Conservation (phyloP, 1,140 invertebrate genomes). For the Propsilocerus akamusi region DNA sequence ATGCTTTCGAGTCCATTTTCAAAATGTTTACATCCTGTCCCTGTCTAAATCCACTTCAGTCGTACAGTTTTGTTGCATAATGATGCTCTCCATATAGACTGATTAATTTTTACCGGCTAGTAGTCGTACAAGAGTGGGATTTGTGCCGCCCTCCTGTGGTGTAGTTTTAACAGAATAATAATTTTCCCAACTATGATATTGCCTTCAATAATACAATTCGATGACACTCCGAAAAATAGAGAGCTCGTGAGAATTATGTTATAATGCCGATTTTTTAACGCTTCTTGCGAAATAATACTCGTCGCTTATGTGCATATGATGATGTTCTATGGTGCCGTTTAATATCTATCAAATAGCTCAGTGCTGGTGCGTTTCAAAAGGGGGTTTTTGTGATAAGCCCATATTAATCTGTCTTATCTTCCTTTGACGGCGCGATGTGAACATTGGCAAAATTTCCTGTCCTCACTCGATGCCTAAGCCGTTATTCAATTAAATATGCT, state of each 20-base stretch:
- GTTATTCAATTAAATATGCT: not conserved
- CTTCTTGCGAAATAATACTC: not conserved
- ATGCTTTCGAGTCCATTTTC: no score
- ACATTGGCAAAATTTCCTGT: not conserved
- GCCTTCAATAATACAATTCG: not conserved
- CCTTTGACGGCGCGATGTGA: not conserved
- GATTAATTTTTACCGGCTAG: no score
- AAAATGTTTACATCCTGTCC: no score
- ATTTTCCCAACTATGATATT: not conserved
- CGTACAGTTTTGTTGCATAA: no score
- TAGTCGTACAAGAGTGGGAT: no score
- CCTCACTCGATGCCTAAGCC: not conserved
- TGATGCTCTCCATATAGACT: no score
- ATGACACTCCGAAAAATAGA: not conserved
- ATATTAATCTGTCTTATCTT: constrained; percentile 1
- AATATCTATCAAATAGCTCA: no score
- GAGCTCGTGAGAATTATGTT: not conserved
- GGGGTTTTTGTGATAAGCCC: not conserved
- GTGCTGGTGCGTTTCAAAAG: not conserved
- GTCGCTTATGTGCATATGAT: no score
- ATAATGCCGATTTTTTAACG: constrained; percentile 2
- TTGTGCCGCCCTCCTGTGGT: constrained; percentile 2
- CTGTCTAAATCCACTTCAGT: no score
- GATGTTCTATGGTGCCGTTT: no score
- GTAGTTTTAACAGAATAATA: constrained; percentile 2